Base-by-base conservation (phyloP, 2,797 vertebrate species). In the Anisognathus igniventris region DNA sequence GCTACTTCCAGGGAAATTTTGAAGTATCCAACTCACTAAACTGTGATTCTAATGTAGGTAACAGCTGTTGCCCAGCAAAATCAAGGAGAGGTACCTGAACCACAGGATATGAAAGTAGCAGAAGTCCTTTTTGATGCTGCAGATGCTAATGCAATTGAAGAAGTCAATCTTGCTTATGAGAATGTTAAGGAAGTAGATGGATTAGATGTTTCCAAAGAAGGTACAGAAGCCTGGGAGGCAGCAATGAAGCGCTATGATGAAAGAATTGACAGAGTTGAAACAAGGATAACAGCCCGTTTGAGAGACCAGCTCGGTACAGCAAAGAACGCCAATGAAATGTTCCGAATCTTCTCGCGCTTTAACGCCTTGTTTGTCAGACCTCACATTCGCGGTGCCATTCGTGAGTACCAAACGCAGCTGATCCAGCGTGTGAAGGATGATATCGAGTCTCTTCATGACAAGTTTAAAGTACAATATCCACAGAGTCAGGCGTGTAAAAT, bases 271-370 rank as follows among this genome's bases (percentile, higher is more conserved):
- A 97, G 99, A 2, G 99, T 99, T 87, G 99, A 99, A 98, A 99
- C 99, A 27, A 98, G 99, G 61, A 99, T 99, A 97, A 99, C 99
- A 0, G 99, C 99, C 3, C 99, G 99, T 65, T 98, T 99, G 60
- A 98, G 99, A 3, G 99, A 99, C 95, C 99, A 99, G 95, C 98
- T 99, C 3, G 99, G 99, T 66, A 99, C 99, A 0, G 99, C 99
- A 50, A 99, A 99, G 97, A 99, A 99, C 3, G 99, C 99, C 90
- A 99, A 99, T 2, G 99, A 99, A 96, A 99, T 99, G 99, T 99
- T 99, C 95, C 97, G 99, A 83, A 99, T 99, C 89, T 99, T 99
- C 98, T 99, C 99, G 30, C 98, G 99, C 57, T 99, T 99, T 96
- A 99, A 99, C 1, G 99, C 99, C 1, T 98, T 99, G 19, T 99